These are phyloP conservation scores for Plemyria rubiginata DNA, from an alignment of 2,888 invertebrate species.

Conservation along the genomic window DNA sequence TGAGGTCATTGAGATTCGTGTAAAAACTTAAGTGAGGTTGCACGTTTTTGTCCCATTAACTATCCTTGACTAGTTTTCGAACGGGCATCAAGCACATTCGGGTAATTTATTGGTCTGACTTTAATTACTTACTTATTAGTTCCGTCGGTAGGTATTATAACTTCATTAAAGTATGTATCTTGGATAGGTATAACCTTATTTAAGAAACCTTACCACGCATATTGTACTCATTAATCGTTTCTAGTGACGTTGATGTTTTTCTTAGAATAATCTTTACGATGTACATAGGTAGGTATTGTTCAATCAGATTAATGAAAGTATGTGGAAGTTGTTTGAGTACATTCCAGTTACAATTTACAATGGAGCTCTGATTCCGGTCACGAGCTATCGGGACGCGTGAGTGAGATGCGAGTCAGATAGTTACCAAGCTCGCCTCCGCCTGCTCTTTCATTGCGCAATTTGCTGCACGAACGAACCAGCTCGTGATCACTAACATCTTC, in stretches of 20 bases:
- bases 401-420: conserved; percentile 73
- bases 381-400: conserved; percentile 62
- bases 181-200: not conserved
- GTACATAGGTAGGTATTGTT: no score
- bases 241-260: conserved; percentile 6
- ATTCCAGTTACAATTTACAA: conserved; percentile 24
- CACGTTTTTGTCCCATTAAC: conserved; percentile 31
- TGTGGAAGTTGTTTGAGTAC: conserved; percentile 32
- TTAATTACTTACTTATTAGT: conserved; percentile 12
- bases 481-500: conserved; percentile 69
- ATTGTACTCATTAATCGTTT: not conserved
- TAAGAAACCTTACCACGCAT: not conserved
- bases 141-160: not conserved
- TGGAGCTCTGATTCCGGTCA: conserved; percentile 57
- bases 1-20: conserved; percentile 35
- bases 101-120: conserved; percentile 1
- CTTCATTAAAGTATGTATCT: not conserved
- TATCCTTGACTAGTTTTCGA: conserved; percentile 35
- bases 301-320: conserved; percentile 30
- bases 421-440: conserved; percentile 55
- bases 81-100: conserved; percentile 15
- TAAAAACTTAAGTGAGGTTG: conserved; percentile 34
- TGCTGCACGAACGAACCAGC: conserved; percentile 64
- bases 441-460: conserved; percentile 78
- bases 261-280: conserved; percentile 15